Evolutionary conservation across 2,797 vertebrate genomes (phyloP), one percentile per base, ranked within the genome.

Genomic region (Salmo trutta): DNA sequence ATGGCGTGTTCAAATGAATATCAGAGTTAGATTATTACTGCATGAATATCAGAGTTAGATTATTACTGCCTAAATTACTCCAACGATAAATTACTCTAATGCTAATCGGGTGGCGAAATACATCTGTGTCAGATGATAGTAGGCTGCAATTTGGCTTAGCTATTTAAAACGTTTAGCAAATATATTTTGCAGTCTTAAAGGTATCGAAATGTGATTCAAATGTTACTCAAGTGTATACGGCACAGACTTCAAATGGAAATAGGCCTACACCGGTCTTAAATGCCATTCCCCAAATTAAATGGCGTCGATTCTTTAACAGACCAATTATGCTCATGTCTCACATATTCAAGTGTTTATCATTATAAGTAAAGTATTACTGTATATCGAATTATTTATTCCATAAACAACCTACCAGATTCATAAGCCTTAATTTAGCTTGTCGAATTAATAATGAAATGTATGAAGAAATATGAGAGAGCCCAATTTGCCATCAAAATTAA

Each of bases 241-340:
- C 2, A 27, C 66, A 68, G 5, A 31, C 29, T 6, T 33, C 6
- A 33, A 33, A 33, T 68, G 16, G 15, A 33, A 7, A 31, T 31
- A 27, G 10, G 14, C 14, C 14, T 65, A 33, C 31, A 17, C 66
- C 6, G 16, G 17, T 67, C 27, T 29, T 31, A 33, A 7, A 33
- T 17, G 2, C 29, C 4, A 17, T 36, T 75, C 64, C 59, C 53
- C 65, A 31, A 73, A 70, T 53, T 73, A 62, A 71, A 64, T 74
- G 53, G 21, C 21, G 36, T 59, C 66, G 7, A 33, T 64, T 47
- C 70, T 59, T 73, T 65, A 71, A 62, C 52, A 76, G 68, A 79
- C 75, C 29, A 36, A 73, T 78, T 70, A 76, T 79, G 65, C 76
- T 36, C 14, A 66, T 16, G 12, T 31, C 64, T 59, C 6, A 59